A percentile compares a stretch with the other conserved stretches of the same genome.
These are phyloP conservation scores for Lasioglossum leucozonium DNA, from an alignment of 2,888 invertebrate species.

Conservation along the genomic window DNA sequence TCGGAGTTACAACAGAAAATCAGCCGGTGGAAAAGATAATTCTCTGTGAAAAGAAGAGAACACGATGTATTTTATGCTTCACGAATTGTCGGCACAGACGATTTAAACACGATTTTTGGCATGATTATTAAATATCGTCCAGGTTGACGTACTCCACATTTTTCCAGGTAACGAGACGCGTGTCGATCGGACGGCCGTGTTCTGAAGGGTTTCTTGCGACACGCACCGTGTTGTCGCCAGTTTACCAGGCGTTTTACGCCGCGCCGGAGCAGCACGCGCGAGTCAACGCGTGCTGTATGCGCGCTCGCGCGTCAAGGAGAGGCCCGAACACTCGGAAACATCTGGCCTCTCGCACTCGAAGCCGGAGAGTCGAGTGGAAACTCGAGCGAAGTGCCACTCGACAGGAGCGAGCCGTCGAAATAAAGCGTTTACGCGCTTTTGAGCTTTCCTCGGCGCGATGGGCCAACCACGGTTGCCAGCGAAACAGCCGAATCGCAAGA, in stretches of 20 bases:
- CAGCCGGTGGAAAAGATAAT: background rate
- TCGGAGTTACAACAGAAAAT: background rate
- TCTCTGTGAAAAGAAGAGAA: background rate
- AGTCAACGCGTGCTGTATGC: conserved; percentile 66
- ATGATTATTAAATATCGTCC: background rate
- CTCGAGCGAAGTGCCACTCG: conserved; percentile 64
- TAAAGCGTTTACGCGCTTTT: conserved; percentile 78
- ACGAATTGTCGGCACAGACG: background rate
- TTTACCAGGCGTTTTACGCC: conserved; percentile 51
- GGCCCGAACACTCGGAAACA: conserved; percentile 71
- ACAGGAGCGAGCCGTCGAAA: conserved; percentile 60
- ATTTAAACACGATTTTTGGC: too few species aligned
- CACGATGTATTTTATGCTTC: background rate
- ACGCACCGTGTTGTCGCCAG: conserved; percentile 56
- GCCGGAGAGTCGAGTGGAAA: conserved; percentile 65
- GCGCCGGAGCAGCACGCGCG: conserved; percentile 49
- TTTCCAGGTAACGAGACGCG: conserved; percentile 13
- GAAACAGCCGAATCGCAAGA: conserved; percentile 22
- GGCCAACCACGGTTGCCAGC: conserved; percentile 24
- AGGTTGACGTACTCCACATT: background rate
- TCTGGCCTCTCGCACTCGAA: conserved; percentile 67
- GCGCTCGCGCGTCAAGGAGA: conserved; percentile 66
- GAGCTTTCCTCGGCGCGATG: conserved; percentile 67
- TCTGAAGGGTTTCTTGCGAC: conserved; percentile 6
- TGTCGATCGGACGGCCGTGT: conserved; percentile 8